phyloP scores from a whole-genome alignment of 2,888 invertebrate species.

The Lepetodrilus schrolli region DNA sequence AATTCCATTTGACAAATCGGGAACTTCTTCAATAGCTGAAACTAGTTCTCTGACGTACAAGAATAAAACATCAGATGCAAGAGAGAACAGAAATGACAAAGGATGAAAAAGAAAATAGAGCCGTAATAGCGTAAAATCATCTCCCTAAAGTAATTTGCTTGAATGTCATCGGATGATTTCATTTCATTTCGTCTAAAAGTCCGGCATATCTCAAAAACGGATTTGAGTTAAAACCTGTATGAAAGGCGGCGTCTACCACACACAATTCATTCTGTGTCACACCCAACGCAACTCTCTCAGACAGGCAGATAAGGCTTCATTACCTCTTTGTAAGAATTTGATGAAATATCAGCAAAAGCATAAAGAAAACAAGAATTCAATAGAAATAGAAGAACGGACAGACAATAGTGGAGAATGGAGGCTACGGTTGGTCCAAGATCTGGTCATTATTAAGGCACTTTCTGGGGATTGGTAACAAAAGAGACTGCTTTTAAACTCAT shows the following conservation, averaged over 20 bases:
- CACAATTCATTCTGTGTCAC: not conserved
- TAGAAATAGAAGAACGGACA: constrained; percentile 31
- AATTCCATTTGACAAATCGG: constrained; percentile 25
- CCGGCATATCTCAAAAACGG: constrained; percentile 13
- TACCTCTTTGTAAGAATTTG: constrained; percentile 44
- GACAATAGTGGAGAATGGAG: constrained; percentile 37
- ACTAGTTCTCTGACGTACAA: not conserved
- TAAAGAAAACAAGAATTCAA: constrained; percentile 44
- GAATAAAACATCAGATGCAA: constrained; percentile 2
- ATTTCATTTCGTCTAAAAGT: constrained; percentile 18
- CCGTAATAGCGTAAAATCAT: constrained; percentile 14
- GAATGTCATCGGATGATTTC: constrained; percentile 26
- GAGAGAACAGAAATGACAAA: not conserved
- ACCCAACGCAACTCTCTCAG: constrained; percentile 23
- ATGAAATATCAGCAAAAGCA: constrained; percentile 48
- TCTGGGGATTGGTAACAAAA: constrained; percentile 37
- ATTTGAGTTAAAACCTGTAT: constrained; percentile 26
- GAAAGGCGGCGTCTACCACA: not conserved
- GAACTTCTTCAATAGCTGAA: not conserved
- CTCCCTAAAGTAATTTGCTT: constrained; percentile 25
- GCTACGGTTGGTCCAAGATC: constrained; percentile 22
- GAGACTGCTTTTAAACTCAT: constrained; percentile 43
- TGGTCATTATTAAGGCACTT: constrained; percentile 35
- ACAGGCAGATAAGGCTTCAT: constrained; percentile 43
- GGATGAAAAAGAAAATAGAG: constrained; percentile 8